Conservation (phyloP, 2,113 vertebrate genomes). For the Cephalopterus ornatus region DNA sequence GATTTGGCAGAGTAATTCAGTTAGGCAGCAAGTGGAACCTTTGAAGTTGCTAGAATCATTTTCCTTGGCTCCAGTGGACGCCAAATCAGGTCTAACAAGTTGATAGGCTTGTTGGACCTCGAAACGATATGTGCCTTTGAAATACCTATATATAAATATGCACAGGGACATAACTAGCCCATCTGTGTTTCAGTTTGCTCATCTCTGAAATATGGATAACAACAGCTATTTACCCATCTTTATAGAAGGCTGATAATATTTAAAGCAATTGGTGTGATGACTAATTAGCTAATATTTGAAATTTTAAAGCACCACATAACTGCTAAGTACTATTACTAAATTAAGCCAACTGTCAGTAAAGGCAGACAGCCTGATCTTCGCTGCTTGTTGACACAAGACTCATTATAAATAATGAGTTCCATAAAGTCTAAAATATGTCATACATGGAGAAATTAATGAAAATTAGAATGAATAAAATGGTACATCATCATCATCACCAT, state of each 20-base stretch:
- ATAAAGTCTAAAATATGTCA: slow-evolving; percentile 24
- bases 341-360: slow-evolving; percentile 50
- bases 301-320: slow-evolving; percentile 22
- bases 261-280: slow-evolving; percentile 29
- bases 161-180: background rate
- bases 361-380: background rate
- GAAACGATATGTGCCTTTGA: background rate
- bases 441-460: slow-evolving; percentile 36
- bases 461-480: slow-evolving; percentile 4
- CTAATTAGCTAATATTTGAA: slow-evolving; percentile 62
- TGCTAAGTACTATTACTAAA: slow-evolving; percentile 50
- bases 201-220: background rate
- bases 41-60: background rate
- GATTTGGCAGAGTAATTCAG: background rate
- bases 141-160: background rate
- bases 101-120: background rate
- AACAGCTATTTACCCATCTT: slow-evolving; percentile 39
- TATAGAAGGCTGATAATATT: slow-evolving; percentile 34
- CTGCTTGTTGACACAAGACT: slow-evolving; percentile 50
- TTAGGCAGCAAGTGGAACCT: background rate
- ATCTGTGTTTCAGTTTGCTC: background rate
- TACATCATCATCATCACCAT: background rate
- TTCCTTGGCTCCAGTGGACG: background rate
- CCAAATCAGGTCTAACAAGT: background rate
- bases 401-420: slow-evolving; percentile 48